Conservation (phyloP, 2,888 invertebrate genomes). For the Oxycera nigricornis region DNA sequence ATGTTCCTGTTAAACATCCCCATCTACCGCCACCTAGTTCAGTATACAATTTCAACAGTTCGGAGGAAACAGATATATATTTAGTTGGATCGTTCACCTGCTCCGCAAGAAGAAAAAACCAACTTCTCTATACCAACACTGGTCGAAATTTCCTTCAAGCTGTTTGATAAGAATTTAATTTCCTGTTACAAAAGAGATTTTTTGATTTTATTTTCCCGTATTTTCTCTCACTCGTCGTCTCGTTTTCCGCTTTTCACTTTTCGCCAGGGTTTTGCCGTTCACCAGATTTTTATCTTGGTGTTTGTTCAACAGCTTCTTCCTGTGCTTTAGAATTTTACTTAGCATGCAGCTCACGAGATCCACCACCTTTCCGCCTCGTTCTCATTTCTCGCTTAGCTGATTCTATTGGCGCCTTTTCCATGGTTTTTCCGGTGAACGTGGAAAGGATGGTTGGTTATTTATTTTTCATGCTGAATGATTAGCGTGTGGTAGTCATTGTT, state of each 20-base stretch:
- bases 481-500: too few relatives aligned
- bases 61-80: neutral
- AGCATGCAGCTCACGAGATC: constrained; percentile 26
- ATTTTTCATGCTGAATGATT: too few relatives aligned
- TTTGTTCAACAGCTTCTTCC: constrained; percentile 35
- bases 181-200: constrained; percentile 47
- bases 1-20: too few relatives aligned
- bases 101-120: constrained; percentile 15
- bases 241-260: neutral
- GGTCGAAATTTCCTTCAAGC: constrained; percentile 41
- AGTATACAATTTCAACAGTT: neutral
- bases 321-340: too few relatives aligned
- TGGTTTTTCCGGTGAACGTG: too few relatives aligned
- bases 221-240: constrained; percentile 34
- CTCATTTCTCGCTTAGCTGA: too few relatives aligned
- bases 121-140: neutral
- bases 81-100: constrained; percentile 7
- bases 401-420: too few relatives aligned
- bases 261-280: neutral
- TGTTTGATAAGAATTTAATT: constrained; percentile 48
- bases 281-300: constrained; percentile 22
- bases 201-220: constrained; percentile 39
- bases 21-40: too few relatives aligned
- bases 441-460: too few relatives aligned
- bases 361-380: neutral